Evolutionary conservation across 2,888 invertebrate species (phyloP), one percentile per base, ranked within the genome.

Genomic region (Aphodius sticticus): DNA sequence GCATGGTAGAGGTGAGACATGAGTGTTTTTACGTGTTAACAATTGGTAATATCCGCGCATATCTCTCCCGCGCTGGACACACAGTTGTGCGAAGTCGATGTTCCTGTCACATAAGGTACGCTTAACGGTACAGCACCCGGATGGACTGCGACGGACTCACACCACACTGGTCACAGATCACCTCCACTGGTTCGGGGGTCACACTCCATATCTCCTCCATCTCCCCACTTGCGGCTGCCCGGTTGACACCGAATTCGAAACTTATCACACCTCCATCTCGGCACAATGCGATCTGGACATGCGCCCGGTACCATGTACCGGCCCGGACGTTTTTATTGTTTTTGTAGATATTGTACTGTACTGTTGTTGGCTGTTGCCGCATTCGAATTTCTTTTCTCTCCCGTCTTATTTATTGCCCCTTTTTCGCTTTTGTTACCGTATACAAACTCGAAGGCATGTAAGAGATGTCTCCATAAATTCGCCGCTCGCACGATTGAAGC

Each of bases 11-110:
- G 74, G 74, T 74, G 36, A 35, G 35, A 37, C 36, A 80, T 77
- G 81, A 83, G 82, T 82, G 81, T 83, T 81, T 83, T 83, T 82
- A 82, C 83, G 79, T 83, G 83, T 82, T 81, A 83, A 83, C 82
- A 82, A 81, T 83, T 81, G 81, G 78, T 83, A 82, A 82, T 82
- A 83, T 80, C 82, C 78, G 82, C 16, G 77, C 77, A 36, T 69
- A 77, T 77, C 70, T 36, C 70, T 36, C 69, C 69, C 69, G 35
- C 36, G 70, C 12, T 26, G 26, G 69, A 77, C 77, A 77, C 26
- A 76, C 81, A 69, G 79, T 80, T 82, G 78, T 78, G 77, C 80
- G 83, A 81, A 81, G 82, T 82, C 82, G 81, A 82, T 83, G 81
- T 82, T 80, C 78, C 82, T 82, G 82, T 83, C 83, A 83, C 82